phyloP scores from a whole-genome alignment of 2,888 invertebrate genomes.

The Dinocampus coccinellae region DNA sequence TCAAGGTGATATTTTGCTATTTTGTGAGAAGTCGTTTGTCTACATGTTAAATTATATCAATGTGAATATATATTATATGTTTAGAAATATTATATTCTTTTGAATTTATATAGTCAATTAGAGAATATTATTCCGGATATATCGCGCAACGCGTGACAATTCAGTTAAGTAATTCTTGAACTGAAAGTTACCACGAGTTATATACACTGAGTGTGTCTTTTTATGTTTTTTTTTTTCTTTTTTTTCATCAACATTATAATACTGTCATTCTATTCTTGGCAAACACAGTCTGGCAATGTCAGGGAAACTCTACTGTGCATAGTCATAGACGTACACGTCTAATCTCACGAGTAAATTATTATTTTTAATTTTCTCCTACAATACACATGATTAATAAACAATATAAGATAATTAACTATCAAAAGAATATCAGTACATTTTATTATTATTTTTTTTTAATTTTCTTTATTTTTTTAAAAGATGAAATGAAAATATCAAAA shows the following conservation, averaged over 20 bases:
- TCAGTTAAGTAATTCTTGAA: not conserved
- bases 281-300: slow-evolving; percentile 3
- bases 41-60: too few relatives aligned
- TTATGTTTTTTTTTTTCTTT: too few relatives aligned
- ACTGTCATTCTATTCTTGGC: slow-evolving; percentile 1
- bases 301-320: not conserved
- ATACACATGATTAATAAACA: too few relatives aligned
- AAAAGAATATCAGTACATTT: too few relatives aligned
- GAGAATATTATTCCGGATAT: not conserved
- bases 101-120: not conserved
- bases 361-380: not conserved
- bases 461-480: not conserved
- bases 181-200: not conserved
- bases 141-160: not conserved
- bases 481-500: not conserved
- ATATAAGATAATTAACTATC: too few relatives aligned
- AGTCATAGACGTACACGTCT: not conserved
- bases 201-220: not conserved
- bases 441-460: not conserved
- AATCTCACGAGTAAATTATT: not conserved
- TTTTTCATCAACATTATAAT: not conserved
- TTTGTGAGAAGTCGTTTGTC: too few relatives aligned
- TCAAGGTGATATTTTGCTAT: too few relatives aligned
- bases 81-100: not conserved
- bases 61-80: too few relatives aligned